Percentiles rank a stretch among this genome's conserved stretches.
These are phyloP conservation scores for Parasteatoda tepidariorum DNA, from an alignment of 1,140 invertebrate genomes.

Conservation along the genomic window DNA sequence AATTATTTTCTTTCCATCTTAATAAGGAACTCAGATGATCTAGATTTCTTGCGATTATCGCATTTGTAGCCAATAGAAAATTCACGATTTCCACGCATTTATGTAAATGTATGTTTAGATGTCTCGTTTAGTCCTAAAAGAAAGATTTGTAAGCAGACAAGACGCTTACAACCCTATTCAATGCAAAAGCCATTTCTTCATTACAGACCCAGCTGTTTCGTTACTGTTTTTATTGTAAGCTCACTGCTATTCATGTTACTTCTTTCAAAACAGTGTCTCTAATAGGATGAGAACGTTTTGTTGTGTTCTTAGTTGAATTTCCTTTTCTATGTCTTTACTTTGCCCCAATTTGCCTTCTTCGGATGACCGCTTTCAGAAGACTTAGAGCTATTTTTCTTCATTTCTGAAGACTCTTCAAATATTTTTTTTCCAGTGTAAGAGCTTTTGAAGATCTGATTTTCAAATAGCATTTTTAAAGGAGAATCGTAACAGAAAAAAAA, in stretches of 20 bases:
- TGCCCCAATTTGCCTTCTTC: neutral
- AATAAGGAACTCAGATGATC: too few species aligned
- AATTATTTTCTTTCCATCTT: too few species aligned
- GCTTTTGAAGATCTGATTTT: too few species aligned
- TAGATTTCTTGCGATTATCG: too few species aligned
- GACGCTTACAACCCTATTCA: neutral
- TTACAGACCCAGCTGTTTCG: slow-evolving; percentile 38
- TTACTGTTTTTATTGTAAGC: slow-evolving; percentile 34
- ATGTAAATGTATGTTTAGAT: neutral
- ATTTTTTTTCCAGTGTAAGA: too few species aligned
- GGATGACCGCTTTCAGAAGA: slow-evolving; percentile 13
- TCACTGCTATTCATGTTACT: slow-evolving; percentile 7
- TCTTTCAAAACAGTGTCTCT: slow-evolving; percentile 1
- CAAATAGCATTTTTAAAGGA: too few species aligned
- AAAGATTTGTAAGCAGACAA: neutral
- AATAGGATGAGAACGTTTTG: slow-evolving; percentile 50
- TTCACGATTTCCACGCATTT: too few species aligned
- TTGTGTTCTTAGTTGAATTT: slow-evolving; percentile 13
- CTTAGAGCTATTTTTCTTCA: slow-evolving; percentile 21
- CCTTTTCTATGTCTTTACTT: neutral
- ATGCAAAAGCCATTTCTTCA: neutral
- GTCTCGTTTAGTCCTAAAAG: neutral
- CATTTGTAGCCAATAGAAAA: too few species aligned
- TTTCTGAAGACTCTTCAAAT: neutral
- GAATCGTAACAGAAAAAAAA: too few species aligned